phyloP scores from a whole-genome alignment of 2,797 vertebrate genomes.

The Poliocrania exsul region DNA sequence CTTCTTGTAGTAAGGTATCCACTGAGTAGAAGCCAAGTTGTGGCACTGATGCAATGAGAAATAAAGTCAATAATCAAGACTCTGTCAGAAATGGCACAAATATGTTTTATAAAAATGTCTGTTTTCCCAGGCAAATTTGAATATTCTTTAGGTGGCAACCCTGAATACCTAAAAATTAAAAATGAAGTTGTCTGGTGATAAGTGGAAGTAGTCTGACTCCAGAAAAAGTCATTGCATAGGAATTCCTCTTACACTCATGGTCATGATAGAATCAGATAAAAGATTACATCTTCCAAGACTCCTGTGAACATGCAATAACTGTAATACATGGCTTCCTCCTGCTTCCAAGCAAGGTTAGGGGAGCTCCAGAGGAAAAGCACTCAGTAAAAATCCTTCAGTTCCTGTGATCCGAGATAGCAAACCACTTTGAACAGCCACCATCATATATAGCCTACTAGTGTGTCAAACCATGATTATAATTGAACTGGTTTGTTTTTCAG shows the following conservation, averaged over 20 bases:
- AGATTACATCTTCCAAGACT: background rate
- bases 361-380: background rate
- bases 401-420: background rate
- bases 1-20: background rate
- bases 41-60: background rate
- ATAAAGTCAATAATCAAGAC: background rate
- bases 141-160: background rate
- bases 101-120: background rate
- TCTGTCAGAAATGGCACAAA: background rate
- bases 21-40: background rate
- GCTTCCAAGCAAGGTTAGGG: background rate
- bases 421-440: background rate
- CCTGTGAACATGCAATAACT: background rate
- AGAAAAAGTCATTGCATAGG: background rate
- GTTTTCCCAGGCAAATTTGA: background rate
- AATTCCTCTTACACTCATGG: background rate
- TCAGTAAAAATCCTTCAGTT: background rate
- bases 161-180: background rate
- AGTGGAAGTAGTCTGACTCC: background rate
- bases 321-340: background rate
- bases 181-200: background rate
- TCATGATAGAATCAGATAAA: background rate
- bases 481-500: conserved; percentile 53
- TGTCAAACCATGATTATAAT: background rate
- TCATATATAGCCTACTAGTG: background rate